A percentile compares a stretch with the other conserved stretches of the same genome.
Conservation (phyloP, 2,113 vertebrate genomes). For the Pachyramphus minor region DNA sequence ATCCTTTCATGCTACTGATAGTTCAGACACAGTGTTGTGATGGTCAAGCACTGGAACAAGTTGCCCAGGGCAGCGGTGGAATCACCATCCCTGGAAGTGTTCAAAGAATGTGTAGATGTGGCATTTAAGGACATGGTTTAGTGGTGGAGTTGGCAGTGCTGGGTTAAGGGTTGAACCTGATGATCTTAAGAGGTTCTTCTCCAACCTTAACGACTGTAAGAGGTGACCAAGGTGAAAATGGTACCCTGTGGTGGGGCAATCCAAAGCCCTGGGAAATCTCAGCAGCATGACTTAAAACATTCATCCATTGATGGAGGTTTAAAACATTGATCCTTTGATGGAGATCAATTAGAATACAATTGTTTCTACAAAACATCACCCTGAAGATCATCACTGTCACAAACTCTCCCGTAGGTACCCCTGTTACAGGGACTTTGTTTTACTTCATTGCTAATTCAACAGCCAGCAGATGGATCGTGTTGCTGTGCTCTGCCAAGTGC, state of each 20-base stretch:
- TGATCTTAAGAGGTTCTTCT: neutral
- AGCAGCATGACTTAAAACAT: neutral
- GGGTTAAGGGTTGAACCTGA: neutral
- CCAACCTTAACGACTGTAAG: neutral
- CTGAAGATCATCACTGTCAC: neutral
- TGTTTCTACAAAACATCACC: neutral
- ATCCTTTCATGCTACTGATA: neutral
- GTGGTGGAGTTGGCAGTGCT: neutral
- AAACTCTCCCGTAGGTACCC: neutral
- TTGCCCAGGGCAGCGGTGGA: neutral
- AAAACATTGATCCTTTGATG: neutral
- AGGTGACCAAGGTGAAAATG: neutral
- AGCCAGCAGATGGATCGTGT: conserved; percentile 7
- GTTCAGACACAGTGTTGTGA: neutral
- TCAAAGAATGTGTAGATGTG: neutral
- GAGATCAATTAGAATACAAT: neutral
- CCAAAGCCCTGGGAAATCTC: neutral
- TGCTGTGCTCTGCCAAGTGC: neutral
- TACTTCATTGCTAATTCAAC: neutral
- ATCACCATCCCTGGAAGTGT: neutral
- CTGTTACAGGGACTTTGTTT: neutral
- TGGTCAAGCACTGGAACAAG: neutral
- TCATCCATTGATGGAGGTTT: neutral
- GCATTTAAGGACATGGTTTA: neutral
- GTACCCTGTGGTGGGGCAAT: neutral